Base-by-base conservation (phyloP, 2,113 vertebrate species). In the Dascyllus trimaculatus region DNA sequence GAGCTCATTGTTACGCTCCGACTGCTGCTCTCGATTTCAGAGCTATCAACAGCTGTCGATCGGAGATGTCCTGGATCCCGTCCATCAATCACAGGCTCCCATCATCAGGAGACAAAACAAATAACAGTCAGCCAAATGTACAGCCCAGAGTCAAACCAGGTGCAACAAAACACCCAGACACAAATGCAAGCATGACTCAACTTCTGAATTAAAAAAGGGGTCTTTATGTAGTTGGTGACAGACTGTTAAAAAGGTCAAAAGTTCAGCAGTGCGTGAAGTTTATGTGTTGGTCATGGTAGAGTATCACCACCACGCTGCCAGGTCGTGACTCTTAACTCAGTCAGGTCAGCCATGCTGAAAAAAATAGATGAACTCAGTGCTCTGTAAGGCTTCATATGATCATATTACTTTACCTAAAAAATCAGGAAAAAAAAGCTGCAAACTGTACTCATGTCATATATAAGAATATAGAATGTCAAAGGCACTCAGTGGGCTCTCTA, bases 31-130 rank as follows among this genome's bases (percentile, higher is more conserved):
- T 93, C 92, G 91, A 93, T 94, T 94, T 93, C 91, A 91, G 90
- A 95, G 94, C 94, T 93, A 95, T 94, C 95, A 95, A 95, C 94
- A 95, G 94, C 95, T 95, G 94, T 94, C 93, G 93, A 95, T 95
- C 89, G 93, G 93, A 95, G 93, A 94, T 93, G 94, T 95, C 93
- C 93, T 95, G 94, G 95, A 94, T 85, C 71, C 58, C 78, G 77
- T 95, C 95, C 94, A 95, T 94, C 94, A 94, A 94, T 95, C 93
- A 94, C 82, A 91, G 80, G 71, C 81, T 75, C 81, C 88, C 85
- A 91, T 93, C 93, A 89, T 93, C 93, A 82, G 87, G 92, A 93
- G 91, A 91, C 89, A 92, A 89, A 94, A 93, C 92, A 93, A 92
- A 92, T 85, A 93, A 82, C 86, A 84, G 87, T 81, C 89, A 90